Base-by-base conservation (phyloP, 1,140 invertebrate genomes). In the Thalassaphorura encarpata region DNA sequence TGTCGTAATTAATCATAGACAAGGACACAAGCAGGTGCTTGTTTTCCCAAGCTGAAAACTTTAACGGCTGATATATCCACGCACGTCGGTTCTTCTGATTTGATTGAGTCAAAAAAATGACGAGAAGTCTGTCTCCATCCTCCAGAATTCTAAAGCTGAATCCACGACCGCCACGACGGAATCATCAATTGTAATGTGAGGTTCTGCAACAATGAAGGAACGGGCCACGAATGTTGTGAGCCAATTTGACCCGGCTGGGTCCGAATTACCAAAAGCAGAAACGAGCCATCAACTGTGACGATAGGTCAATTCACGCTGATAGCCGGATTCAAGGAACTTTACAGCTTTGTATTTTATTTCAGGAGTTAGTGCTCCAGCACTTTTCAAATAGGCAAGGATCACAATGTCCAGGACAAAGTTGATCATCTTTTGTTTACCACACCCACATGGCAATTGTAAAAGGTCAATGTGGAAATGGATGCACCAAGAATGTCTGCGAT, bases 391-490 rank as follows among this genome's bases (percentile, higher is more conserved):
- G 61, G 89, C 78, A 13, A 89, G 69, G 45, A 91, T 78, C 40
- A 90, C 84, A 63, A 95, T 83, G 68, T 90, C 90, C 0, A 89
- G 89, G 23, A 94, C 86, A 68, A 94, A 87, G 66, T 89, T 86
- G 1, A 93, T 72, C 84, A 96, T 89, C 64, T 94, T 95, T 70
- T 96, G 91, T 75, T 96, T 92, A 11, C 90, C 90, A 72, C 92
- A 95, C 1, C 89, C 90, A 48, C 82, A 86, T 1, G 92, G 89
- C 75, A 93, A 79, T 64, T 74, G 75, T 16, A 96, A 79, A 2
- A 95, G 71, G 83, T 79, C 18, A 89, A 69, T 70, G 88, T 85
- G 1, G 79, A 77, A 29, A 89, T 78, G 46, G 81, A 78, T 15
- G 83, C 77, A 8, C 84, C 85, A 28, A 89, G 69, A 29, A 89